Evolutionary conservation across 2,888 invertebrate genomes (phyloP).

Genomic region (Argyra leucocephala): DNA sequence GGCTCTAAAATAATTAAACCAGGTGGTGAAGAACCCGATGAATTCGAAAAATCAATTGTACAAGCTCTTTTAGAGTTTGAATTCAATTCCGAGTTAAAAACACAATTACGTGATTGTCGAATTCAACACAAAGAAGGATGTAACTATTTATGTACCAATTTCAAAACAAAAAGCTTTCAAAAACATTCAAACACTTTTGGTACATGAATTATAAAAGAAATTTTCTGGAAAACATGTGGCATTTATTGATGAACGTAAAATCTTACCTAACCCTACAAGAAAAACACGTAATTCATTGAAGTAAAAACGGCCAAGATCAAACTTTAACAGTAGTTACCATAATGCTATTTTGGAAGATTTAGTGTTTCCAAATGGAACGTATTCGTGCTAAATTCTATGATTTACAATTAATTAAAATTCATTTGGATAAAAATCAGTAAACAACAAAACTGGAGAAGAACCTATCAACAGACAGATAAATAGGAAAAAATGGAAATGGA

Average conservation of each 20-base stretch:
- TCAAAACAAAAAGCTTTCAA: conserved; percentile 91
- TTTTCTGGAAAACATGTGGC: conserved; percentile 95
- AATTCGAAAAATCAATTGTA: conserved; percentile 76
- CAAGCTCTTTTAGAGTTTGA: conserved; percentile 89
- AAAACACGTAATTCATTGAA: conserved; percentile 69
- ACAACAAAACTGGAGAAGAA: no score
- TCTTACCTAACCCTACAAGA: conserved; percentile 88
- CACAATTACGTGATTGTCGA: conserved; percentile 69
- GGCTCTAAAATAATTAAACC: conserved; percentile 74
- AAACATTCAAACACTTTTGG: conserved; percentile 90
- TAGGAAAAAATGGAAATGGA: no score
- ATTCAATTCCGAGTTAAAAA: conserved; percentile 87
- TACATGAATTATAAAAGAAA: conserved; percentile 97
- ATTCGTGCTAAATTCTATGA: conserved; percentile 88
- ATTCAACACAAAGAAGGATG: conserved; percentile 73
- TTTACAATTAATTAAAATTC: conserved; percentile 84
- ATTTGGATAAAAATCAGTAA: conserved; percentile 90
- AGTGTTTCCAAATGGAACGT: conserved; percentile 92
- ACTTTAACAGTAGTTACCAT: conserved; percentile 94
- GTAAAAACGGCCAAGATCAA: conserved; percentile 58
- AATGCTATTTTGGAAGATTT: conserved; percentile 90
- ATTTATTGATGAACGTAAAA: conserved; percentile 89
- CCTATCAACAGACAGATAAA: no score
- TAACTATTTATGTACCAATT: conserved; percentile 97
- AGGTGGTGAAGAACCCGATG: conserved; percentile 75